These are phyloP conservation scores for Coptotermes formosanus DNA, from an alignment of 1,140 invertebrate species.

Conservation along the genomic window DNA sequence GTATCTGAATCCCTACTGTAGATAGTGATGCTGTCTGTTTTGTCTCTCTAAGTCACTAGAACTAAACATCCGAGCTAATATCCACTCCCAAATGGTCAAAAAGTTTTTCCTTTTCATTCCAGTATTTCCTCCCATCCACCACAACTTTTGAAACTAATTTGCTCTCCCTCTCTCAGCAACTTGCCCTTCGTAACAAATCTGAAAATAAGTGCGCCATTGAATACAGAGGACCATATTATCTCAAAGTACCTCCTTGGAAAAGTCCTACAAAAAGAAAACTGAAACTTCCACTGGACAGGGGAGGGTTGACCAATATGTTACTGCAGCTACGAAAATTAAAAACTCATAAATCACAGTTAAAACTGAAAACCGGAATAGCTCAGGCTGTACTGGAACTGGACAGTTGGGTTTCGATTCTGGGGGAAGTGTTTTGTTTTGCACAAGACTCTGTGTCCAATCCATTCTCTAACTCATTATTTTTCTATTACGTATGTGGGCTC, in stretches of 20 bases:
- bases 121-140: neutral
- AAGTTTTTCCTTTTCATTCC: constrained; percentile 18
- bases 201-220: constrained; percentile 33
- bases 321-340: no score
- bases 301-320: neutral
- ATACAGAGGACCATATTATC: constrained; percentile 33
- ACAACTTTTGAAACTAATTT: constrained; percentile 31
- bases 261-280: neutral
- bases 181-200: constrained; percentile 25
- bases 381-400: no score
- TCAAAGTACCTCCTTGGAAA: neutral
- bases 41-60: neutral
- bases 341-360: no score
- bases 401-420: no score
- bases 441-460: no score
- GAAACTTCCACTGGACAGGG: neutral
- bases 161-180: neutral
- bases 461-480: no score
- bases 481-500: no score
- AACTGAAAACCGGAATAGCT: no score
- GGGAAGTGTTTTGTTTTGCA: no score
- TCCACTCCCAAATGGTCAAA: constrained; percentile 19
- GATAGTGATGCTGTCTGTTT: neutral
- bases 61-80: neutral
- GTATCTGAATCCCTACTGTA: neutral